Evolutionary conservation across 2,888 invertebrate species (phyloP).

Genomic region (Euzetes globulus): DNA sequence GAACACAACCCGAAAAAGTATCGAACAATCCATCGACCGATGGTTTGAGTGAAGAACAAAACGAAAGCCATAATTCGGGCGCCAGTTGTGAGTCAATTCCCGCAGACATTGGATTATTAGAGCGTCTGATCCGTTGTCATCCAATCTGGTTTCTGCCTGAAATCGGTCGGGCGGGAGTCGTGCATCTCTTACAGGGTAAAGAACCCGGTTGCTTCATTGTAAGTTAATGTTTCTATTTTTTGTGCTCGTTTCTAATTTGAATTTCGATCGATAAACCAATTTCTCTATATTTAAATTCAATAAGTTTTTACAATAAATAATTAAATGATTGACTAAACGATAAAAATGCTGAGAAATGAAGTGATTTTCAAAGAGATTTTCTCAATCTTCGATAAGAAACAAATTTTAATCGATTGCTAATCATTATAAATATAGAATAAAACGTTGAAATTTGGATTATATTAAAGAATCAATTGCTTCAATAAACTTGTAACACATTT

Average conservation of each 20-base stretch:
- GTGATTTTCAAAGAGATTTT: background rate
- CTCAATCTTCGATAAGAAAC: background rate
- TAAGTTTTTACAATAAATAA: background rate
- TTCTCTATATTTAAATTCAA: background rate
- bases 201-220: slow-evolving; percentile 69
- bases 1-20: background rate
- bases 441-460: too few species aligned
- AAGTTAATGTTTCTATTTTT: slow-evolving; percentile 25
- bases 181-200: slow-evolving; percentile 85
- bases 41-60: background rate
- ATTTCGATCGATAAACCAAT: background rate
- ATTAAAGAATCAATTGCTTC: too few species aligned
- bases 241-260: background rate
- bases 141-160: slow-evolving; percentile 93
- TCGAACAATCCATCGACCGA: background rate
- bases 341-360: background rate
- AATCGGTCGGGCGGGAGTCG: slow-evolving; percentile 83
- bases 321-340: background rate
- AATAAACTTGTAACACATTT: too few species aligned
- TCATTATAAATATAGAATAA: too few species aligned
- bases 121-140: slow-evolving; percentile 79
- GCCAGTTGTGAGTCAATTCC: slow-evolving; percentile 26
- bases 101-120: slow-evolving; percentile 63
- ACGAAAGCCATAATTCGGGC: background rate
- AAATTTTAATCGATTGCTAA: background rate